phyloP scores from a whole-genome alignment of 2,797 vertebrate genomes.

The Sebastes nivosus region DNA sequence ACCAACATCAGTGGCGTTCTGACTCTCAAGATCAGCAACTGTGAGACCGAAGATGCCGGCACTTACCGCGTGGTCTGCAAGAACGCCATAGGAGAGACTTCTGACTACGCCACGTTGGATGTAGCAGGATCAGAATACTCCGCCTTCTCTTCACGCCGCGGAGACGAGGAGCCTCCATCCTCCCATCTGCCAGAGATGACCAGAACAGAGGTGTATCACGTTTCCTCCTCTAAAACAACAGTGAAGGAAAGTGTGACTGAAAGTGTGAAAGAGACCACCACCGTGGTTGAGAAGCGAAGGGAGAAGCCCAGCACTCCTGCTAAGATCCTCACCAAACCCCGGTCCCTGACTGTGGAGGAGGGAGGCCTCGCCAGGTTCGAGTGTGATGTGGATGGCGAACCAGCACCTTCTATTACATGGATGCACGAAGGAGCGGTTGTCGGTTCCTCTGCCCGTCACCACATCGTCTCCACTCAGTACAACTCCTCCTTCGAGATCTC shows the following conservation, averaged over 20 bases:
- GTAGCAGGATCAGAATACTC: slow-evolving; percentile 90
- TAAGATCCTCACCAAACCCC: slow-evolving; percentile 90
- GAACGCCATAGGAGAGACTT: slow-evolving; percentile 94
- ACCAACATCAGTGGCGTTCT: slow-evolving; percentile 93
- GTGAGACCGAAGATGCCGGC: slow-evolving; percentile 92
- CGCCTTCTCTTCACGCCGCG: slow-evolving; percentile 86
- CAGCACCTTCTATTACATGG: slow-evolving; percentile 90
- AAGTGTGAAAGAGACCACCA: slow-evolving; percentile 72
- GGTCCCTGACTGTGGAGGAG: slow-evolving; percentile 90
- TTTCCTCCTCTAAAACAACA: slow-evolving; percentile 87
- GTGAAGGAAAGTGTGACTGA: slow-evolving; percentile 77
- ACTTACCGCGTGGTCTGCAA: slow-evolving; percentile 93
- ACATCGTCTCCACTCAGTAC: slow-evolving; percentile 86
- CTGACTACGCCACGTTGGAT: slow-evolving; percentile 95
- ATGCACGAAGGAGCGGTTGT: slow-evolving; percentile 82
- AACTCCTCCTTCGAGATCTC: slow-evolving; percentile 93
- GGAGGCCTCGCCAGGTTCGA: slow-evolving; percentile 90
- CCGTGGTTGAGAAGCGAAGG: slow-evolving; percentile 48
- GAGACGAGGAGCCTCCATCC: slow-evolving; percentile 91
- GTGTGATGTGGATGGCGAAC: slow-evolving; percentile 92
- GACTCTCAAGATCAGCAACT: slow-evolving; percentile 92
- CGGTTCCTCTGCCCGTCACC: slow-evolving; percentile 85
- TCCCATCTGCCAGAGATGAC: slow-evolving; percentile 89
- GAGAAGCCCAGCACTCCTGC: slow-evolving; percentile 71
- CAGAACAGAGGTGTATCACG: slow-evolving; percentile 90